Evolutionary conservation across 2,797 vertebrate genomes (phyloP).

Genomic region (Caiman crocodilus): DNA sequence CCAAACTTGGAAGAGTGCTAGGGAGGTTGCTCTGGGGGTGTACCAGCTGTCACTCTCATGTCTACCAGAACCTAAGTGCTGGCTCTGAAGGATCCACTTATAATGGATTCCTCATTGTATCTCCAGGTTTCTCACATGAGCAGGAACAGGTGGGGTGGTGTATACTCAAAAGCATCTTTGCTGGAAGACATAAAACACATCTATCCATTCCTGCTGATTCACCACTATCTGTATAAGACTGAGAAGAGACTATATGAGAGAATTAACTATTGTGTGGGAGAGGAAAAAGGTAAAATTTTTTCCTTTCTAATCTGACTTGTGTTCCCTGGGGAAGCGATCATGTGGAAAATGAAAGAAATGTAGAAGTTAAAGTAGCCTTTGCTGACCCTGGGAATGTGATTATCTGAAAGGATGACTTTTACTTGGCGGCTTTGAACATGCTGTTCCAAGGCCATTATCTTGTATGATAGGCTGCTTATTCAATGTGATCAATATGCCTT

Average conservation of each 20-base stretch:
- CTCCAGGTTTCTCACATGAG: no score
- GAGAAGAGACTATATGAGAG: neutral
- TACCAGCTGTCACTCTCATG: no score
- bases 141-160: no score
- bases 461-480: neutral
- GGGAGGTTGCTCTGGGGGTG: no score
- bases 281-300: neutral
- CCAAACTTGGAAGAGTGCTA: no score
- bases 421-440: constrained; percentile 14
- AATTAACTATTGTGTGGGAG: neutral
- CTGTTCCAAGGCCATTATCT: constrained; percentile 27
- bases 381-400: constrained; percentile 50
- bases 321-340: neutral
- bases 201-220: neutral
- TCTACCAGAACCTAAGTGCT: no score
- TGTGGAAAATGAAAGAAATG: constrained; percentile 37
- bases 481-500: constrained; percentile 42
- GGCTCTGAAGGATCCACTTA: no score
- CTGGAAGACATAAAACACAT: no score
- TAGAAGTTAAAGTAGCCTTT: constrained; percentile 28
- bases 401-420: constrained; percentile 33
- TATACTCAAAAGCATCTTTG: no score
- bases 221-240: neutral
- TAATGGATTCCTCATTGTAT: no score
- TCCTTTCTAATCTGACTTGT: constrained; percentile 3